Base-by-base conservation (phyloP, 53 echinoderm and acorn worm species). In the Henricia sp. region DNA sequence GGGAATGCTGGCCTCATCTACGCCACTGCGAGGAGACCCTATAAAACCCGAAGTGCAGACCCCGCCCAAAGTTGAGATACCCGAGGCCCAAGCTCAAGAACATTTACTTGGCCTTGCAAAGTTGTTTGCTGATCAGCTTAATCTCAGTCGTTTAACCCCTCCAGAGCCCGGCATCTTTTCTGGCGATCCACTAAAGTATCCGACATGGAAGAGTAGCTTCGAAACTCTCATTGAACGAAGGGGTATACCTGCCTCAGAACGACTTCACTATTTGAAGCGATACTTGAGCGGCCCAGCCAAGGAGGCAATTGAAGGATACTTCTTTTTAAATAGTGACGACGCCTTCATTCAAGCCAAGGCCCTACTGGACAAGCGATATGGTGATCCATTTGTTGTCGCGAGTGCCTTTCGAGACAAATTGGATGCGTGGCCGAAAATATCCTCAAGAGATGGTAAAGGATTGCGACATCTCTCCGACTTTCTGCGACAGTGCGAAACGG, bases 201-300 rank as follows among this genome's bases (percentile, higher is more conserved):
- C n/a, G n/a, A n/a, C n/a, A n/a, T n/a, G 52, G 77, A 67, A 83
- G 37, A 39, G 36, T 36, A 77, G 84, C 24, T 88, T 88, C 26
- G 34, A 76, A 13, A 71, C 50, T 10, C 71, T 91, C 4, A 88
- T 88, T 20, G 88, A 88, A 34, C 48, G 70, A 17, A 62, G 66
- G 34, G 37, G 67, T 0, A 82, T 89, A 29, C 86, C 89, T 9
- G 1, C 46, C 6, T 33, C 17, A 21, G 89, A 88, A 53, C 64
- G 68, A 27, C 63, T 89, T 1, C 67, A 92, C 86, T 89, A 85
- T 27, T n/a, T n/a, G n/a, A n/a, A n/a, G n/a, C n/a, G n/a, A n/a
- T n/a, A n/a, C n/a, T n/a, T n/a, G n/a, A n/a, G 69, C 88, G 6
- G 82, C 84, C 43, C 67, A 55, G 92, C 71, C 6, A 92, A 69